Base-by-base conservation (phyloP, 2,888 invertebrate genomes). In the Alcis repandata region DNA sequence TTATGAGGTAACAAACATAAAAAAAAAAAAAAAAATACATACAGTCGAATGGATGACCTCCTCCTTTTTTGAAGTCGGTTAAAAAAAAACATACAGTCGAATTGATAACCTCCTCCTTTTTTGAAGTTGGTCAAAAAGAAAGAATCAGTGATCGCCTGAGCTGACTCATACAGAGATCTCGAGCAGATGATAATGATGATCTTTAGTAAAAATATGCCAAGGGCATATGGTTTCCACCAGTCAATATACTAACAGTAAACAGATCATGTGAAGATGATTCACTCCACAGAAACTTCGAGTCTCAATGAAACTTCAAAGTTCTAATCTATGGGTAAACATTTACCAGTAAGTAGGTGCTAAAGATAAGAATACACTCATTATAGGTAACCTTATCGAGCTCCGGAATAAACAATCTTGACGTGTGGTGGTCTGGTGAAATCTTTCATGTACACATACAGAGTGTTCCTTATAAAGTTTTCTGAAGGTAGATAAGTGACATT, bases 311-410 rank as follows among this genome's bases (percentile, higher is more conserved):
- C 57, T n/a, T n/a, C n/a, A n/a, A n/a, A 57, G 10, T 15, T 33
- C 11, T 43, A 27, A 60, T 27, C 27, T 33, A 32, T 15, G 9
- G 33, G 45, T 40, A 53, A 60, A 60, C 22, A 52, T 51, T 60
- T 53, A 27, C 53, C 13, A 27, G 11, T 17, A 45, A 22, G 38
- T 59, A 54, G 27, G 13, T 43, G 45, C 3, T 27, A 36, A 52
- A 38, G 45, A 59, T 45, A 52, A 17, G 11, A 33, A 32, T 10
- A 32, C 32, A 48, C 48, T 48, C 10, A 27, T 48, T 2, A 32
- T 36, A 13, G 51, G 13, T 19, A 11, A 51, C 33, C 15, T 17
- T 27, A 48, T 27, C 33, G 3, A 11, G 22, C 10, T 46, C 11
- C 6, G 4, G 6, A 27, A 15, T 22, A 22, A 46, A 46, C 22